phyloP scores from a whole-genome alignment of 2,797 vertebrate species.

The Peromyscus melanophrys region DNA sequence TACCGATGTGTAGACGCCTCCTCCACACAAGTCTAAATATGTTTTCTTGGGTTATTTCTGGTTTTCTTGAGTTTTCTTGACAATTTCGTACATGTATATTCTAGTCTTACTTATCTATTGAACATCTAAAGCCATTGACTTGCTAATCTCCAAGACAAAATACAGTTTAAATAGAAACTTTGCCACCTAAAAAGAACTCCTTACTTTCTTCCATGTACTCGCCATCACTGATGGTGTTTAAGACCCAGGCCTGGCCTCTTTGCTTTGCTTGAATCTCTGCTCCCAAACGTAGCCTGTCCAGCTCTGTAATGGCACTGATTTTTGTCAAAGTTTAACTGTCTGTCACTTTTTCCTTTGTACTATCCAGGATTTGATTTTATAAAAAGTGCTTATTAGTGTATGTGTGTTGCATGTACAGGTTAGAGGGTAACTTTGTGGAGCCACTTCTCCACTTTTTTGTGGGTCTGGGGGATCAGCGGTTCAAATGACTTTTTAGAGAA shows the following conservation, averaged over 20 bases:
- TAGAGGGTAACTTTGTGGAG: neutral
- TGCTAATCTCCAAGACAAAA: slow-evolving; percentile 40
- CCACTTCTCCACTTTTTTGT: neutral
- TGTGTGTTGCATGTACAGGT: neutral
- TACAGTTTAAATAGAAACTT: slow-evolving; percentile 32
- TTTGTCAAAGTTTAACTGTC: slow-evolving; percentile 46
- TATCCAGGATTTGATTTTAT: neutral
- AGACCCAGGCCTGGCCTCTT: neutral
- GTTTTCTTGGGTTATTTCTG: slow-evolving; percentile 58
- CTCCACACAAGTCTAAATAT: slow-evolving; percentile 22
- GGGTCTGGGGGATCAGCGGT: neutral
- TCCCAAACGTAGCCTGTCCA: neutral
- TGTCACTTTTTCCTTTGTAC: slow-evolving; percentile 1
- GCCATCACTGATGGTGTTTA: neutral
- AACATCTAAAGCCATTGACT: slow-evolving; percentile 41
- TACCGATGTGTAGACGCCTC: neutral
- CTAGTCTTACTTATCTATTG: slow-evolving; percentile 51
- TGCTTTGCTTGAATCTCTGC: slow-evolving; percentile 15
- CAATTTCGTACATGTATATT: neutral
- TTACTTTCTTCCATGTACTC: neutral
- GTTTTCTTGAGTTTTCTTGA: neutral
- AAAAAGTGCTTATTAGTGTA: neutral
- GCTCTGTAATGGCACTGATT: slow-evolving; percentile 28
- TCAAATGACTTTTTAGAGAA: slow-evolving; percentile 25
- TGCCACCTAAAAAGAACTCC: slow-evolving; percentile 24